Evolutionary conservation across 2,888 invertebrate genomes (phyloP), one percentile per base, ranked within the genome.

Genomic region (Lacanobia oleracea): DNA sequence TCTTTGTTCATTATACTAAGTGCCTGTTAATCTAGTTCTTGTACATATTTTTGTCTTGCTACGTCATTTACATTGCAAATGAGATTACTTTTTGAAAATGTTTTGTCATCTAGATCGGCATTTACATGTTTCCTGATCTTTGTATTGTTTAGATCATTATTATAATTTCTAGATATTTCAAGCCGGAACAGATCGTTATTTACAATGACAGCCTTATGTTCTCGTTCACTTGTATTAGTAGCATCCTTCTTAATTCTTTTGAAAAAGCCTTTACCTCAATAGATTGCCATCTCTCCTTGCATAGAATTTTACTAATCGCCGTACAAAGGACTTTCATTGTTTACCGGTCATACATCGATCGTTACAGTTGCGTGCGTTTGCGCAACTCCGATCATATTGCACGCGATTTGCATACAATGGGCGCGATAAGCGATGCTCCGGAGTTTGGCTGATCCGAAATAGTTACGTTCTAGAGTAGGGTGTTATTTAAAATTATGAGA

Each of bases 381-480:
- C 92, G 91, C 93, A 94, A 93, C 86, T 82, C 85, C 88, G 89
- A 90, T 88, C 90, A 88, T 90, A 90, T 91, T 90, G 92, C 92
- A 91, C 87, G 88, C 79, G 83, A 94, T 95, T 94, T 91, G 91
- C 94, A 94, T 92, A 94, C 95, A 95, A 95, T 94, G 88, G 85
- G 57, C 50, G 78, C 88, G 90, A 90, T 92, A 91, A 88, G 87
- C 90, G 90, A 90, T 88, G 87, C 83, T 83, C 88, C 84, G 88
- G 86, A 86, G 85, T 88, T 89, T 72, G 67, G 68, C 63, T 76
- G 53, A 73, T 82, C 81, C 66, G 60, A 78, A 81, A 80, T 79
- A 74, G 83, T 79, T 66, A 66, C 40, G 60, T 66, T 37, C 67
- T 63, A 54, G 65, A 51, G 48, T 23, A 67, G 80, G 54, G 82